Percentiles rank a stretch among this genome's conserved stretches.
Evolutionary conservation across 2,113 vertebrate species (phyloP).

Genomic region (Lepidothrix coronata): DNA sequence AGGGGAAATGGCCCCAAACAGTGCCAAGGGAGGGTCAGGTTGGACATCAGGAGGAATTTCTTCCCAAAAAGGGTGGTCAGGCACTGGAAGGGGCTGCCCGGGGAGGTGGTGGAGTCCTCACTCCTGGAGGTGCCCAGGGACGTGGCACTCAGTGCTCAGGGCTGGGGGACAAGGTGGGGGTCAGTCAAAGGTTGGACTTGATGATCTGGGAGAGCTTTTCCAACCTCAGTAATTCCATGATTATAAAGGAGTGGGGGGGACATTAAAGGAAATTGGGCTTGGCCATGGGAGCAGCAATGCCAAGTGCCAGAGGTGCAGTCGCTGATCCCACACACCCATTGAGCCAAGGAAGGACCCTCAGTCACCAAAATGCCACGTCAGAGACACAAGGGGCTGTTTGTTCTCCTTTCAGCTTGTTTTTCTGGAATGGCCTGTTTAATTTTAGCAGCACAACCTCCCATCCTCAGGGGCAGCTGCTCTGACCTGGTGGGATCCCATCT

Average conservation of each 20-base stretch:
- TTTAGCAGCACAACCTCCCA: neutral
- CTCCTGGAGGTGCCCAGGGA: neutral
- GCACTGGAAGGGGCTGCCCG: neutral
- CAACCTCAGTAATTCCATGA: neutral
- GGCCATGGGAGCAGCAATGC: neutral
- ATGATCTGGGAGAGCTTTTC: neutral
- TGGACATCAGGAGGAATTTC: neutral
- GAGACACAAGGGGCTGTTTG: neutral
- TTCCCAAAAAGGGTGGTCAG: fast-evolving
- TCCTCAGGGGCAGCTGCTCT: neutral
- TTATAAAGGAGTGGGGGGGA: neutral
- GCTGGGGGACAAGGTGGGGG: neutral
- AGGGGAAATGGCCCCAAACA: neutral
- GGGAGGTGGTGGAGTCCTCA: neutral
- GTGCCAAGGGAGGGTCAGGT: neutral
- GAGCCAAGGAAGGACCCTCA: neutral
- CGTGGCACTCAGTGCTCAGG: neutral
- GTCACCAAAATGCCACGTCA: neutral
- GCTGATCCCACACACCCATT: fast-evolving
- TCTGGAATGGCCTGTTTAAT: neutral
- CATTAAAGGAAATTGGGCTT: fast-evolving
- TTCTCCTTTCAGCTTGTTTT: neutral
- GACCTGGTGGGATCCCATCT: neutral
- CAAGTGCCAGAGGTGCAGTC: neutral
- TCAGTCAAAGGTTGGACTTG: fast-evolving